Evolutionary conservation across 2,113 vertebrate species (phyloP).

Genomic region (Raja brachyura): DNA sequence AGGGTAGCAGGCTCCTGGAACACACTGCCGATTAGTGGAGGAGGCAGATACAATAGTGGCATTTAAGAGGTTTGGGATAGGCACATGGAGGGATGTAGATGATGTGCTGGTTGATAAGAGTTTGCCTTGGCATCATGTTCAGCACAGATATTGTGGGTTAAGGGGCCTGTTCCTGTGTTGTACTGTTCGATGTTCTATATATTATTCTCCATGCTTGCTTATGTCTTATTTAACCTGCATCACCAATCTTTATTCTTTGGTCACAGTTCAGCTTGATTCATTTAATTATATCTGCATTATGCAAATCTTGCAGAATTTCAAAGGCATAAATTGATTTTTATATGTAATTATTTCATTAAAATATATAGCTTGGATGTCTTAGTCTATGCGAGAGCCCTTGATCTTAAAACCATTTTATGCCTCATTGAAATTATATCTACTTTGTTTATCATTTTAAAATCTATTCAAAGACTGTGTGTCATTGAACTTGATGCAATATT

Average conservation of each 20-base stretch:
- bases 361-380: neutral
- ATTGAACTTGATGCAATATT: neutral
- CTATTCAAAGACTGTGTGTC: neutral
- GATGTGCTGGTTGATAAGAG: too few species aligned
- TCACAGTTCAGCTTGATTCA: neutral
- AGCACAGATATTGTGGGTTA: too few species aligned
- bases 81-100: too few species aligned
- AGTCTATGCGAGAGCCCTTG: neutral
- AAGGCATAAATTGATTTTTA: neutral
- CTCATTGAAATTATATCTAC: neutral
- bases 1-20: too few species aligned
- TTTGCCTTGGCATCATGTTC: too few species aligned
- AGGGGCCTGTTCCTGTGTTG: too few species aligned
- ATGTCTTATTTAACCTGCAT: neutral
- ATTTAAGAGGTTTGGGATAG: too few species aligned
- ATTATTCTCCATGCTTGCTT: neutral
- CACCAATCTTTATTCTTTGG: neutral
- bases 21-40: too few species aligned
- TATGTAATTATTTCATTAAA: neutral
- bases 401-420: neutral
- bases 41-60: too few species aligned
- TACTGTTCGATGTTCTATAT: too few species aligned
- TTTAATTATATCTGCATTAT: neutral
- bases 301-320: neutral
- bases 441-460: neutral